phyloP scores from a whole-genome alignment of 2,797 vertebrate species.

The Catostomus latipinnis region DNA sequence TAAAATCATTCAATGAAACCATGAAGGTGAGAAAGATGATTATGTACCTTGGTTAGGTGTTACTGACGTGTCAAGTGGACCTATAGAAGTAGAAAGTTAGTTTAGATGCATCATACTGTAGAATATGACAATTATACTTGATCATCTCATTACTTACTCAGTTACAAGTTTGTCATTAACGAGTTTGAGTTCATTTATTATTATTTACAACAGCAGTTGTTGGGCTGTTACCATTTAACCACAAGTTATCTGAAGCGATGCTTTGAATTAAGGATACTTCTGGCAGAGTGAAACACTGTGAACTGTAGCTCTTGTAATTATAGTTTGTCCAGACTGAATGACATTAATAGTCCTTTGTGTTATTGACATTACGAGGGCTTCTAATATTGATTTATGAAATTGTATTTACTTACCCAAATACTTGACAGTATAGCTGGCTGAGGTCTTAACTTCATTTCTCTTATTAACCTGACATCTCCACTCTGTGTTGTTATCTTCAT shows the following conservation, averaged over 20 bases:
- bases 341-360: background rate
- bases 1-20: background rate
- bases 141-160: background rate
- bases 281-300: background rate
- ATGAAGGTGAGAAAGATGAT: background rate
- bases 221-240: background rate
- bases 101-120: background rate
- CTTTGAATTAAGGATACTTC: background rate
- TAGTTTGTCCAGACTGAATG: background rate
- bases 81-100: background rate
- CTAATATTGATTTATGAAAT: background rate
- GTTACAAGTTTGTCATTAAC: background rate
- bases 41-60: background rate
- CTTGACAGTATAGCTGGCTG: background rate
- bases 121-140: background rate
- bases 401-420: background rate
- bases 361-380: background rate
- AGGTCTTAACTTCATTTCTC: background rate
- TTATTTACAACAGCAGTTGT: background rate
- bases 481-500: slow-evolving; percentile 21
- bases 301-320: too few relatives aligned
- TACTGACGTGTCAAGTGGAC: background rate
- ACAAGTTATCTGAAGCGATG: background rate
- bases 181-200: background rate
- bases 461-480: background rate